phyloP scores from a whole-genome alignment of 2,797 vertebrate species.

The Oreochromis grahami region DNA sequence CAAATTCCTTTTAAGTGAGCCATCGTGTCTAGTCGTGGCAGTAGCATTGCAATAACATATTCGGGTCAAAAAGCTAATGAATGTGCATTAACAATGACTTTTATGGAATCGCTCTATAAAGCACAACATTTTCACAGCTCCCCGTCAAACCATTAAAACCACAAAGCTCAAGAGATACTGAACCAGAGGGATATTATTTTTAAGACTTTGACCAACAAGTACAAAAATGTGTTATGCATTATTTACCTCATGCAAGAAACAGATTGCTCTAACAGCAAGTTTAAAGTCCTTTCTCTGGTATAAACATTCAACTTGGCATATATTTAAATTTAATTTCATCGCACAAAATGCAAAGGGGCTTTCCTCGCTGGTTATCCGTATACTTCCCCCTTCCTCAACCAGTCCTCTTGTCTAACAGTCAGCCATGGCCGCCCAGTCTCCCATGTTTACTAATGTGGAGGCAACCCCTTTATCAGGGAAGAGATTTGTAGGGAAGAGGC shows the following conservation, averaged over 20 bases:
- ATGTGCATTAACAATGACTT: conserved; percentile 53
- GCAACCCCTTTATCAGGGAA: conserved; percentile 72
- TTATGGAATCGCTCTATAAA: neutral
- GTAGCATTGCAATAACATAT: conserved; percentile 51
- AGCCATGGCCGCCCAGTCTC: conserved; percentile 47
- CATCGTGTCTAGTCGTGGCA: conserved; percentile 24
- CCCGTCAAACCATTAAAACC: conserved; percentile 18
- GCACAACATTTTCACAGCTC: conserved; percentile 7
- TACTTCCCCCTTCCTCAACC: conserved; percentile 21
- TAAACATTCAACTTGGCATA: neutral
- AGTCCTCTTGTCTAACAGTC: conserved; percentile 47
- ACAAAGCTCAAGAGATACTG: neutral
- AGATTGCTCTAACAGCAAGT: neutral
- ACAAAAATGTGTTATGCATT: conserved; percentile 13
- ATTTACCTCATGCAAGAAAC: conserved; percentile 2
- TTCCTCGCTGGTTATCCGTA: conserved; percentile 24
- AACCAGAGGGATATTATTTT: neutral
- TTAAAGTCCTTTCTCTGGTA: neutral
- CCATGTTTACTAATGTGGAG: conserved; percentile 71
- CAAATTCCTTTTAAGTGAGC: conserved; percentile 56
- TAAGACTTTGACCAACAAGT: conserved; percentile 2
- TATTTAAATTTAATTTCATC: neutral
- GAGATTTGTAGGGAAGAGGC: conserved; percentile 75
- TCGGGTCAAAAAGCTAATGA: conserved; percentile 61
- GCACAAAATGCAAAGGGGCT: neutral